Conservation (phyloP, 2,797 vertebrate species). For the Gallinago solitaria region DNA sequence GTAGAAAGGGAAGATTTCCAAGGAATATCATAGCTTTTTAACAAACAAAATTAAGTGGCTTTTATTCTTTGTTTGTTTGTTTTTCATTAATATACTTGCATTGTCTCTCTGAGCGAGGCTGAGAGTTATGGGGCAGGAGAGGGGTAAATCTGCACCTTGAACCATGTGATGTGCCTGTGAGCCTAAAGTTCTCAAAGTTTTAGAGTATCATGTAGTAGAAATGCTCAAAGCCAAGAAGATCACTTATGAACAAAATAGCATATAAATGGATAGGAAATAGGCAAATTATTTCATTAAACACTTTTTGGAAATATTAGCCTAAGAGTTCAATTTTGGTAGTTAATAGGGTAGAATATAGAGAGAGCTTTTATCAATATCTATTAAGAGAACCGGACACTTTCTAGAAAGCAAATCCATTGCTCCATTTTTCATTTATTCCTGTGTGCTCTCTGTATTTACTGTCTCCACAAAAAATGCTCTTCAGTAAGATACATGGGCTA, state of each 20-base stretch:
- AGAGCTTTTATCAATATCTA: background rate
- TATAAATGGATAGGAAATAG: background rate
- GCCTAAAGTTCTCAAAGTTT: background rate
- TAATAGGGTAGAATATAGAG: background rate
- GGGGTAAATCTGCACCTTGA: background rate
- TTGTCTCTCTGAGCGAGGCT: background rate
- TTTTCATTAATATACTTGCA: background rate
- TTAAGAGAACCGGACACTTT: background rate
- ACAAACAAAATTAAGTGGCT: background rate
- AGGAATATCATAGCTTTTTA: background rate
- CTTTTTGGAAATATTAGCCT: background rate
- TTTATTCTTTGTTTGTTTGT: background rate
- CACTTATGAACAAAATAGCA: background rate
- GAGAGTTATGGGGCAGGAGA: background rate
- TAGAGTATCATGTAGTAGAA: background rate
- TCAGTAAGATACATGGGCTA: background rate
- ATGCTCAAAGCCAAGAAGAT: background rate
- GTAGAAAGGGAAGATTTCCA: background rate
- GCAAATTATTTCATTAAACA: background rate
- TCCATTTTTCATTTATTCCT: background rate
- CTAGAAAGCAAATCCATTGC: background rate
- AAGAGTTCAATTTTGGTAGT: background rate
- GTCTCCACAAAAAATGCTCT: background rate
- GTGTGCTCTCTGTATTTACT: background rate
- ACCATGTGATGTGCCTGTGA: fast-evolving